These are phyloP conservation scores for Amphibalanus amphitrite DNA, from an alignment of 1,140 invertebrate genomes.

Conservation along the genomic window DNA sequence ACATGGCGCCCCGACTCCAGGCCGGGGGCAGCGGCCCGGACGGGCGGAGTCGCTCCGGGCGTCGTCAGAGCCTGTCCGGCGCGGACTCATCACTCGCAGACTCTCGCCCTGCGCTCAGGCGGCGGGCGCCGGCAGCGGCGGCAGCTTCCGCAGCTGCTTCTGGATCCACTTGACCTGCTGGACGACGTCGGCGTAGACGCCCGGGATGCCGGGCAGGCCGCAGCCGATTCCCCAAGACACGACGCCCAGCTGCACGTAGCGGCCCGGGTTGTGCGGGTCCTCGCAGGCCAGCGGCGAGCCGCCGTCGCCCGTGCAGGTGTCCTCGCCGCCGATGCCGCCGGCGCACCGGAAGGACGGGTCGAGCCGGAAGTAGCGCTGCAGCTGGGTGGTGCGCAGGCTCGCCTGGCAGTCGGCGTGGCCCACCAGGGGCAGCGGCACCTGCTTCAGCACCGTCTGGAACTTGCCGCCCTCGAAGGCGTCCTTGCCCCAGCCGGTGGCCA, in stretches of 20 bases:
- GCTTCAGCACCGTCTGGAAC: slow-evolving; percentile 50
- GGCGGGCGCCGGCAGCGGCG: too few relatives aligned
- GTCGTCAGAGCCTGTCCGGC: too few relatives aligned
- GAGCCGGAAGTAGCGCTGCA: slow-evolving; percentile 29
- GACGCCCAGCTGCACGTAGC: slow-evolving; percentile 41
- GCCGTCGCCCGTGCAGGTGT: slow-evolving; percentile 30
- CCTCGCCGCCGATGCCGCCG: slow-evolving; percentile 31
- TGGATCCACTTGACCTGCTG: neutral
- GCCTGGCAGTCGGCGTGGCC: slow-evolving; percentile 28
- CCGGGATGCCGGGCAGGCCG: neutral
- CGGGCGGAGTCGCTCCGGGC: too few relatives aligned
- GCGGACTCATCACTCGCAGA: too few relatives aligned
- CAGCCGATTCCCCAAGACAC: slow-evolving; percentile 19
- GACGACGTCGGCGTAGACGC: neutral
- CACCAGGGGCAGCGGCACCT: slow-evolving; percentile 25
- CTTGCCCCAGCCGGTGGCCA: slow-evolving; percentile 69
- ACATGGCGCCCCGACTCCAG: too few relatives aligned
- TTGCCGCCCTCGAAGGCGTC: slow-evolving; percentile 25
- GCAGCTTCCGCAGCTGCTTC: too few relatives aligned
- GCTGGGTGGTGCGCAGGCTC: slow-evolving; percentile 28
- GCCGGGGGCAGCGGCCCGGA: too few relatives aligned
- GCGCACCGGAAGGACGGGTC: slow-evolving; percentile 35
- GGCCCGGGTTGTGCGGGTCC: slow-evolving; percentile 23
- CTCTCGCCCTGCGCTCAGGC: too few relatives aligned
- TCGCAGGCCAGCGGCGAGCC: slow-evolving; percentile 25